Conservation (phyloP, 2,113 vertebrate species). For the Neodontobutis hainanensis region DNA sequence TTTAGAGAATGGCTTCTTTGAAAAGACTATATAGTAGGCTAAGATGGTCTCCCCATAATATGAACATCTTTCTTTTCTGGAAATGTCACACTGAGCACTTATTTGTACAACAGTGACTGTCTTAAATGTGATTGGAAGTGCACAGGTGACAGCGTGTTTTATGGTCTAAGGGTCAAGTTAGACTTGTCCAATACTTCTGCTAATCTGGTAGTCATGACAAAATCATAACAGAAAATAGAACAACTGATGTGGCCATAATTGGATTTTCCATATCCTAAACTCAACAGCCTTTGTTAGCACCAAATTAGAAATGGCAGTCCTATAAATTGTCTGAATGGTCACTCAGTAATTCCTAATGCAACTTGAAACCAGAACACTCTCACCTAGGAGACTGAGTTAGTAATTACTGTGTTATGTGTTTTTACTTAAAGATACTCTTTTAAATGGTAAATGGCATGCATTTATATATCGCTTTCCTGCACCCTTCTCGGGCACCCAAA, state of each 20-base stretch:
- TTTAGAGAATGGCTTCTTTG: conserved; percentile 70
- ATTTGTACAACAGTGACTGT: conserved; percentile 55
- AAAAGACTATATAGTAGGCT: conserved; percentile 58
- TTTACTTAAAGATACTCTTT: too few species aligned
- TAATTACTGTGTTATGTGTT: conserved; percentile 20
- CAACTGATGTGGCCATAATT: conserved; percentile 54
- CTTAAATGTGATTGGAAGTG: conserved; percentile 51
- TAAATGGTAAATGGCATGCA: too few species aligned
- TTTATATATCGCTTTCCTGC: too few species aligned
- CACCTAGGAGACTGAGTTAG: conserved; percentile 14
- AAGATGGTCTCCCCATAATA: conserved; percentile 32
- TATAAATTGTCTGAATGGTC: conserved; percentile 37
- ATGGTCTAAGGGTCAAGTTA: conserved; percentile 23
- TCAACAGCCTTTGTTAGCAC: conserved; percentile 44
- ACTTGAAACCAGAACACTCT: conserved; percentile 24
- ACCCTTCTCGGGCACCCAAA: too few species aligned
- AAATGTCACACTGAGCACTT: conserved; percentile 40
- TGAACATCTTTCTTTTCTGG: conserved; percentile 22
- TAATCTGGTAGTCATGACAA: conserved; percentile 44
- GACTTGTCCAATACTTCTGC: conserved; percentile 24
- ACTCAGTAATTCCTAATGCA: conserved; percentile 54
- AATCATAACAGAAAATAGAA: conserved; percentile 52
- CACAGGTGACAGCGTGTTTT: conserved; percentile 34
- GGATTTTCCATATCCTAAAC: conserved; percentile 46
- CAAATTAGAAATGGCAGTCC: conserved; percentile 52